Evolutionary conservation across 2,797 vertebrate species (phyloP).

Genomic region (Hyperoplus immaculatus): DNA sequence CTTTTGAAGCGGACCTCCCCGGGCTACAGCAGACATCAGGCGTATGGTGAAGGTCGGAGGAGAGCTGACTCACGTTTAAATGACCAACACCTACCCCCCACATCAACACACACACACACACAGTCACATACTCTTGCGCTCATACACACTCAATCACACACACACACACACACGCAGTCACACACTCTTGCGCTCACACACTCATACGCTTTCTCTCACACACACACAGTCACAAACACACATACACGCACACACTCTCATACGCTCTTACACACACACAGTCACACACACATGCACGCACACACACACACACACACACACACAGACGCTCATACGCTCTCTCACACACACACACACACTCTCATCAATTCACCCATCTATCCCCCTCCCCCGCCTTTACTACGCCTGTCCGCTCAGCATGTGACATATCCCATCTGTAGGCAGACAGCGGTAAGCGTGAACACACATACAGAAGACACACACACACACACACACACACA

Average conservation of each 20-base stretch:
- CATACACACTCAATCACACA: not conserved
- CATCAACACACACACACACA: not conserved
- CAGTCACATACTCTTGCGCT: not conserved
- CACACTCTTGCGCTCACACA: not conserved
- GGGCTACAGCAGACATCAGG: constrained; percentile 57
- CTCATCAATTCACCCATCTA: not conserved
- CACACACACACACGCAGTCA: not conserved
- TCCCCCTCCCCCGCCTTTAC: constrained; percentile 17
- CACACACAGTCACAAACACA: not conserved
- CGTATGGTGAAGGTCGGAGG: constrained; percentile 65
- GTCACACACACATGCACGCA: not conserved
- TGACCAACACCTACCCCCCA: constrained; percentile 11
- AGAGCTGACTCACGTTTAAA: constrained; percentile 72
- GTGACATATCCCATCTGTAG: constrained; percentile 70
- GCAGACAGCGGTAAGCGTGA: constrained; percentile 18
- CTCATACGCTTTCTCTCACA: not conserved
- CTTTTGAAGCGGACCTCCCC: constrained; percentile 64
- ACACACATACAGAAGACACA: constrained; percentile 4
- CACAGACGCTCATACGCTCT: not conserved
- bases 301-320: not conserved
- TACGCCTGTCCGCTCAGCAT: constrained; percentile 55
- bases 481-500: constrained; percentile 14
- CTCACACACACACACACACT: not conserved
- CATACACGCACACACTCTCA: not conserved
- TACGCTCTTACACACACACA: not conserved